phyloP scores from a whole-genome alignment of 2,888 invertebrate species.

The Melangyna quadrimaculata region DNA sequence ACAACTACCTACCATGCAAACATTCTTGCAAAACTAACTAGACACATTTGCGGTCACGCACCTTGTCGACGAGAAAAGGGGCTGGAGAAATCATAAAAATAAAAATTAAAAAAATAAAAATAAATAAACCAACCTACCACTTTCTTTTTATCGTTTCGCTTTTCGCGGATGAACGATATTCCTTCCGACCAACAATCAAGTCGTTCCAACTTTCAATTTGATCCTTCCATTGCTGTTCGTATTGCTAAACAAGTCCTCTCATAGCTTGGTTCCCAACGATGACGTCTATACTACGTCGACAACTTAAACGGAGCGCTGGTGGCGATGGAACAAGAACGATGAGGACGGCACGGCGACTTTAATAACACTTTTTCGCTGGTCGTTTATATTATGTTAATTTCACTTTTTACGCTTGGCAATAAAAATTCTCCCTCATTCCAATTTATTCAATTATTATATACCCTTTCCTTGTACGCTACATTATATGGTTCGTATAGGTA shows the following conservation, averaged over 20 bases:
- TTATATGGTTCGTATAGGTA: background rate
- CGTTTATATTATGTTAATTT: constrained; percentile 66
- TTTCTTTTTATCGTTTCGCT: constrained; percentile 32
- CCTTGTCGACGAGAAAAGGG: background rate
- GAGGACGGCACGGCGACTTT: constrained; percentile 22
- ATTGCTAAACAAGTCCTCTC: background rate
- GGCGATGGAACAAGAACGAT: background rate
- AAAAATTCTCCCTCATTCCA: constrained; percentile 21
- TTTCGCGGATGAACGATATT: constrained; percentile 38
- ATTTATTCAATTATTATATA: constrained; percentile 25
- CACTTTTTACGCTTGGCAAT: constrained; percentile 62
- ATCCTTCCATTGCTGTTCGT: constrained; percentile 57
- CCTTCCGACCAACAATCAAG: constrained; percentile 40
- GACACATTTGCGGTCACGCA: constrained; percentile 49
- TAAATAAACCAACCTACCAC: constrained; percentile 12
- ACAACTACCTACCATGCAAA: background rate
- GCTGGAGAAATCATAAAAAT: constrained; percentile 7
- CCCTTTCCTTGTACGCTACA: constrained; percentile 10
- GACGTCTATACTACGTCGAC: background rate
- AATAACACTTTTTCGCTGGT: constrained; percentile 64
- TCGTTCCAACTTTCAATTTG: constrained; percentile 55
- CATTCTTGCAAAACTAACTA: constrained; percentile 2
- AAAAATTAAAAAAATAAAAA: background rate
- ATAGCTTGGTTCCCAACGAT: background rate
- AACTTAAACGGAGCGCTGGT: background rate